A percentile compares a stretch with the other conserved stretches of the same genome.
phyloP scores from a whole-genome alignment of 1,140 invertebrate genomes.

The Tetragnatha versicolor region DNA sequence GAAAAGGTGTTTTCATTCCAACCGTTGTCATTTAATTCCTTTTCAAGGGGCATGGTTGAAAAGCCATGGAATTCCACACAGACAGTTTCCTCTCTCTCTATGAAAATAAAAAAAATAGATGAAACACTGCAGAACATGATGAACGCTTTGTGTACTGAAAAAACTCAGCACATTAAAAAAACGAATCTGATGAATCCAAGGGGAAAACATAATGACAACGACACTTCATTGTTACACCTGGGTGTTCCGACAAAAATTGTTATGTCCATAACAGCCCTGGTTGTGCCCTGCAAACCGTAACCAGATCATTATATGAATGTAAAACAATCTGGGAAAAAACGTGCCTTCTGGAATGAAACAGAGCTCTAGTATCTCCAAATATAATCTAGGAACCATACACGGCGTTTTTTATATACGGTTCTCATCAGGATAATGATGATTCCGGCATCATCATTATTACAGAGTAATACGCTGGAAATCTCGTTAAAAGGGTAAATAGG shows the following conservation, averaged over 20 bases:
- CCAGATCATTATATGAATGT: constrained; percentile 13
- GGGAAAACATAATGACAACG: constrained; percentile 8
- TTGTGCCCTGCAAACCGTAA: constrained; percentile 21
- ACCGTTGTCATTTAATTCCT: no score
- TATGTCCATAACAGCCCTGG: neutral
- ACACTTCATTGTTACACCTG: constrained; percentile 23
- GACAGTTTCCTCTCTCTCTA: no score
- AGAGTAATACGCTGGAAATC: constrained; percentile 1
- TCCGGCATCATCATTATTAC: constrained; percentile 27
- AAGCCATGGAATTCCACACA: no score
- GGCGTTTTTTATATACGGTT: constrained; percentile 4
- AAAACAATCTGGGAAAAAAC: constrained; percentile 30
- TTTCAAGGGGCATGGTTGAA: no score
- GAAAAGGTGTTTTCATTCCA: no score
- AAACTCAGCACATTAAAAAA: no score
- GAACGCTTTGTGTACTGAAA: no score
- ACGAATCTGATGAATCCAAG: no score
- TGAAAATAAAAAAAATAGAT: no score
- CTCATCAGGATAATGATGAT: constrained; percentile 24
- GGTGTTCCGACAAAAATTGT: constrained; percentile 11
- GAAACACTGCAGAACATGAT: no score
- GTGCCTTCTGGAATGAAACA: neutral
- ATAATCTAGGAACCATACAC: constrained; percentile 1
- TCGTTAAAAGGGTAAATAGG: constrained; percentile 9
- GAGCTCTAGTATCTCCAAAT: neutral